Base-by-base conservation (phyloP, 1,140 invertebrate genomes). In the Phymorhynchus buccinoides region DNA sequence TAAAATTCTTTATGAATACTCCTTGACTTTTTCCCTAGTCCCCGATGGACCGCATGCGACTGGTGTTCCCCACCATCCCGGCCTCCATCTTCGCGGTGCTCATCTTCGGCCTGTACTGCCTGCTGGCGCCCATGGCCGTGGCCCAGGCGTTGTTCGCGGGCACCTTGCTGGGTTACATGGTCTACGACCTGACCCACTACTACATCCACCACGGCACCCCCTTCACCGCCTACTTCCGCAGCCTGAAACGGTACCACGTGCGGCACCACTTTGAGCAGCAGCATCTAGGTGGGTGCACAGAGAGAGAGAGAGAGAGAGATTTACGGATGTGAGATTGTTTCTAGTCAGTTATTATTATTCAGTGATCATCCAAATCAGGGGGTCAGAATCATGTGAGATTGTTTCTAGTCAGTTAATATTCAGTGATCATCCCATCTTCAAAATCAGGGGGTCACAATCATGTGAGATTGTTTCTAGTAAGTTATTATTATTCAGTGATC, bases 1-100 rank as follows among this genome's bases (percentile, higher is more conserved):
- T n/a, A n/a, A n/a, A n/a, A n/a, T n/a, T n/a, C n/a, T n/a, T n/a
- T n/a, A n/a, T n/a, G n/a, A n/a, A n/a, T n/a, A n/a, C 48, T 52
- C 48, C 48, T 52, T 2, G 0, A 41, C 48, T 52, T n/a, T 52
- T 18, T 52, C 48, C 37, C 32, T 84, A 93, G 91, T 91, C 91
- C 41, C 94, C 94, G 16, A 93, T 94, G 92, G 94, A 94, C 86
- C 87, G 88, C 22, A 90, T 90, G 66, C 90, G 94, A 14, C 88
- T 94, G 2, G 94, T 94, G 32, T 94, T 94, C 83, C 94, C 94
- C 30, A 93, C 93, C 12, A 87, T 92, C 37, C 93, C 94, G 27
- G 94, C 93, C 9, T 85, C 89, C 3, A n/a, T 91, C 7, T 90
- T 94, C 62, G 91, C 91, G 27, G 66, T 89, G 16, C 80, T 90